These are phyloP conservation scores for Gymnothorax reevesii DNA, from an alignment of 2,797 vertebrate species.

Conservation along the genomic window DNA sequence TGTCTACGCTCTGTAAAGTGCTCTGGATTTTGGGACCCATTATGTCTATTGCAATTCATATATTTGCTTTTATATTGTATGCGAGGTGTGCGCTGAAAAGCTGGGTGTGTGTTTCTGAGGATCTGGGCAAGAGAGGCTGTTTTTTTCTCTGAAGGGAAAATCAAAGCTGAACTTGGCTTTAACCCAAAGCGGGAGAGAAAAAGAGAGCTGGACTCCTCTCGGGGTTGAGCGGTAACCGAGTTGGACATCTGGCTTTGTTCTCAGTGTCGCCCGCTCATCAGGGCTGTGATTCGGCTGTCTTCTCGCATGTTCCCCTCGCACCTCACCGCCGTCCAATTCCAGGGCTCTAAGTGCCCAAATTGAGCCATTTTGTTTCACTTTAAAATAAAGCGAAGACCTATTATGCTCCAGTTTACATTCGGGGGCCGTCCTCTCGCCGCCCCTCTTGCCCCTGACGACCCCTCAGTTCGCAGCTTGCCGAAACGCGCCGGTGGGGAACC, in stretches of 20 bases:
- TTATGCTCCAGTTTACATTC: slow-evolving; percentile 86
- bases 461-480: slow-evolving; percentile 24
- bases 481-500: slow-evolving; percentile 73
- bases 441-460: slow-evolving; percentile 46
- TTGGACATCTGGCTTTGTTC: slow-evolving; percentile 79
- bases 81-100: slow-evolving; percentile 60
- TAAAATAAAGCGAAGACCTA: slow-evolving; percentile 71
- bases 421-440: slow-evolving; percentile 61
- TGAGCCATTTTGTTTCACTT: slow-evolving; percentile 64
- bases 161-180: slow-evolving; percentile 61
- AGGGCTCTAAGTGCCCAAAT: slow-evolving; percentile 8
- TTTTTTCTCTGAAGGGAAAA: slow-evolving; percentile 60
- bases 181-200: neutral
- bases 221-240: slow-evolving; percentile 71
- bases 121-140: slow-evolving; percentile 59
- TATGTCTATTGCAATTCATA: slow-evolving; percentile 27
- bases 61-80: slow-evolving; percentile 76
- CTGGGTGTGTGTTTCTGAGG: slow-evolving; percentile 53
- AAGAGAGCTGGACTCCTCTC: no score
- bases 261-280: slow-evolving; percentile 71
- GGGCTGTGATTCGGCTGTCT: slow-evolving; percentile 80
- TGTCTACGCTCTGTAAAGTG: slow-evolving; percentile 27
- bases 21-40: neutral
- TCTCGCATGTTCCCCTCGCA: slow-evolving; percentile 80
- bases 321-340: slow-evolving; percentile 71